A percentile compares a stretch with the other conserved stretches of the same genome.
Conservation (phyloP, 92 coral and sea anemone species). For the Epizoanthus fatuus region DNA sequence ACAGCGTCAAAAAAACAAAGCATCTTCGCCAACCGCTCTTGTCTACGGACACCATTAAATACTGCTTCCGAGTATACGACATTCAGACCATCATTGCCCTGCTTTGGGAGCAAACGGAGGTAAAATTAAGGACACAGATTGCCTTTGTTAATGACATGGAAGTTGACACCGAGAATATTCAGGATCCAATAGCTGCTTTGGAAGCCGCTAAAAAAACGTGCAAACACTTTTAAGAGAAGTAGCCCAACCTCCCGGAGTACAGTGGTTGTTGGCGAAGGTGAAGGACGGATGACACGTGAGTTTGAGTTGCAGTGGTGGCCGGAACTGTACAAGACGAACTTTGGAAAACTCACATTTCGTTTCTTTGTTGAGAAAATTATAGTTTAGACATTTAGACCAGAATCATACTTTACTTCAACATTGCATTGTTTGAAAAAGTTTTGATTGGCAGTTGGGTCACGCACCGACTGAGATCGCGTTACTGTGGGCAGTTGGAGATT, state of each 20-base stretch:
- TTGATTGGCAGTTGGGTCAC: too few species aligned
- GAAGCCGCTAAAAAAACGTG: constrained; percentile 18
- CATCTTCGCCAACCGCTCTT: constrained; percentile 42
- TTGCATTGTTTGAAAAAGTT: too few species aligned
- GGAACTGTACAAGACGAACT: constrained; percentile 1
- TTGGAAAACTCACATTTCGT: constrained; percentile 33
- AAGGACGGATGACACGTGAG: constrained; percentile 32
- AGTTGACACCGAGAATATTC: background rate
- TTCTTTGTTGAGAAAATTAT: constrained; percentile 34
- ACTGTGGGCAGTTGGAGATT: too few species aligned
- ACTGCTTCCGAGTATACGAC: background rate
- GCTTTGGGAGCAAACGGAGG: constrained; percentile 22
- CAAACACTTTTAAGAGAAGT: too few species aligned
- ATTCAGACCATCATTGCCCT: background rate
- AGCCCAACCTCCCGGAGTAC: background rate
- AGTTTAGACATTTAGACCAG: too few species aligned
- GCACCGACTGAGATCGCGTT: too few species aligned
- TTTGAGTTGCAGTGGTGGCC: constrained; percentile 50
- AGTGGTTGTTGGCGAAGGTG: constrained; percentile 37
- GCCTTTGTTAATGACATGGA: constrained; percentile 15
- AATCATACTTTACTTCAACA: too few species aligned
- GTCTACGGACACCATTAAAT: background rate
- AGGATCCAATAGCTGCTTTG: constrained; percentile 27
- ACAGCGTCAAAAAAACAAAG: constrained; percentile 17
- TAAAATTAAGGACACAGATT: background rate